Evolutionary conservation across 2,888 invertebrate genomes (phyloP).

Genomic region (Steinernema hermaphroditum): DNA sequence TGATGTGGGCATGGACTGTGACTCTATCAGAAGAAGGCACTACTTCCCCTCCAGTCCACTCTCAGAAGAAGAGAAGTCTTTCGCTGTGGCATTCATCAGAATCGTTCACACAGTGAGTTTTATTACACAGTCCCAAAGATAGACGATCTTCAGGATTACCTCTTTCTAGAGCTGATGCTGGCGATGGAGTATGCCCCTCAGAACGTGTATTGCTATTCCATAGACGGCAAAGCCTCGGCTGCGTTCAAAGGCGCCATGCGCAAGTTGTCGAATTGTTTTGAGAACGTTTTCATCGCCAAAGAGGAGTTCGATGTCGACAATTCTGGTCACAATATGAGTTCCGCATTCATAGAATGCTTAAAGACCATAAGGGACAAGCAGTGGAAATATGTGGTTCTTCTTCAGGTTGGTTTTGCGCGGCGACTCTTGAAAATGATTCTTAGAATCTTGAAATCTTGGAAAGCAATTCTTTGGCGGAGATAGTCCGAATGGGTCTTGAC

Average conservation of each 20-base stretch:
- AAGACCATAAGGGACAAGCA: not conserved
- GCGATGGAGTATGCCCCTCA: not conserved
- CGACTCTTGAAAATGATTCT: not conserved
- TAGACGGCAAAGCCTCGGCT: not conserved
- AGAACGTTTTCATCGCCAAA: not conserved
- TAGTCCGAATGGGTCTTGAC: too few relatives aligned
- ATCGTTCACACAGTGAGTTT: slow-evolving; percentile 28
- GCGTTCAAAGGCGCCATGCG: not conserved
- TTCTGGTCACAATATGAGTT: not conserved
- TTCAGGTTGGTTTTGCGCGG: not conserved
- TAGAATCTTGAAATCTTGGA: not conserved
- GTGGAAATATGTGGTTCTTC: not conserved
- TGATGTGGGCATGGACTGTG: not conserved
- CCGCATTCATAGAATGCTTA: not conserved
- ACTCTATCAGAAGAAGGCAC: slow-evolving; percentile 23
- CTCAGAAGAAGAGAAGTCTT: slow-evolving; percentile 9
- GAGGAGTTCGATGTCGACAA: not conserved
- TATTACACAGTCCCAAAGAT: not conserved
- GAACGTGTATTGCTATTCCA: not conserved
- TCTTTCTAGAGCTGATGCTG: not conserved
- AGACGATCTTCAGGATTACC: not conserved
- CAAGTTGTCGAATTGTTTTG: not conserved
- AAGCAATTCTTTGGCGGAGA: too few relatives aligned
- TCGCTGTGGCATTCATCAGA: slow-evolving; percentile 30
- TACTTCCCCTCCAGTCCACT: slow-evolving; percentile 17